phyloP scores from a whole-genome alignment of 1,140 invertebrate species.

The Idris sp. region DNA sequence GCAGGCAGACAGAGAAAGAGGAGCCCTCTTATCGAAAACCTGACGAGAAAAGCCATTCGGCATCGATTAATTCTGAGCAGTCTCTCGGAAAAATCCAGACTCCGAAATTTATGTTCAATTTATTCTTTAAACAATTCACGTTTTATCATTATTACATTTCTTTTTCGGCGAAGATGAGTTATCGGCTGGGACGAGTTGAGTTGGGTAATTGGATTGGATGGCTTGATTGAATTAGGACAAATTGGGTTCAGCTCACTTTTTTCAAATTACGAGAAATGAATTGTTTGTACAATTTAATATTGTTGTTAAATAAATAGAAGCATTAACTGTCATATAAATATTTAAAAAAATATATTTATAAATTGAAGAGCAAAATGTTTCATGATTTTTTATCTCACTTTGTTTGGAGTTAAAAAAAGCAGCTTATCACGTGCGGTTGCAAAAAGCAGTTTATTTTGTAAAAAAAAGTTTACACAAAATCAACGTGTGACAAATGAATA shows the following conservation, averaged over 20 bases:
- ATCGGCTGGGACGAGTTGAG: constrained; percentile 1
- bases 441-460: constrained; percentile 45
- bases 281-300: no score
- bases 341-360: no score
- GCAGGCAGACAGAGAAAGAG: constrained; percentile 46
- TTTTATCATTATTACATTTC: constrained; percentile 50
- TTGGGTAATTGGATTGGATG: constrained; percentile 45
- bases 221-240: constrained; percentile 20
- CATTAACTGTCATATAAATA: no score
- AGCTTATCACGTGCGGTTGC: no score
- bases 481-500: constrained; percentile 57
- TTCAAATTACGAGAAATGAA: no score
- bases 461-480: constrained; percentile 29
- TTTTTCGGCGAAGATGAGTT: constrained; percentile 18
- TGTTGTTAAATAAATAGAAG: no score
- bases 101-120: constrained; percentile 55
- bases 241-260: constrained; percentile 19
- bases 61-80: constrained; percentile 67
- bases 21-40: constrained; percentile 45
- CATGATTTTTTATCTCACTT: no score
- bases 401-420: no score
- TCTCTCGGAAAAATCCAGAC: constrained; percentile 51
- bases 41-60: constrained; percentile 58
- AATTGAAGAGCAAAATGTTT: no score
- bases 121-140: constrained; percentile 59